Evolutionary conservation across 2,888 invertebrate genomes (phyloP).

Genomic region (Anarsia innoxiella): DNA sequence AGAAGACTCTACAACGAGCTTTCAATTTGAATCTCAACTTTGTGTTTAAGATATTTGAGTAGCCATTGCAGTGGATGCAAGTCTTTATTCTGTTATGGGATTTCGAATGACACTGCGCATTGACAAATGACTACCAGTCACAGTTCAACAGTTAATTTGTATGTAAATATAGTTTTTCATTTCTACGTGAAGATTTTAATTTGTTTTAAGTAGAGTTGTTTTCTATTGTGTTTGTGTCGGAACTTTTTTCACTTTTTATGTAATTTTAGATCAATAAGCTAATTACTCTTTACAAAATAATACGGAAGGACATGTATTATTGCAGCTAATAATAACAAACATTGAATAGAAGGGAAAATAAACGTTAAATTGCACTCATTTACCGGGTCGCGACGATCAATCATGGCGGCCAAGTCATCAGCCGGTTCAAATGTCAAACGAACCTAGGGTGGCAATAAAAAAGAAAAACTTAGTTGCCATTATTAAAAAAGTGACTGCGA

Average conservation of each 20-base stretch:
- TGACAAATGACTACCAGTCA: slow-evolving; percentile 67
- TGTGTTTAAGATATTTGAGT: slow-evolving; percentile 26
- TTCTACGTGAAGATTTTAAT: neutral
- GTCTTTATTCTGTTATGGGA: slow-evolving; percentile 31
- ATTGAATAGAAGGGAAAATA: slow-evolving; percentile 60
- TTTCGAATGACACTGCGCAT: slow-evolving; percentile 60
- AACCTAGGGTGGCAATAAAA: slow-evolving; percentile 73
- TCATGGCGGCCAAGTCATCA: slow-evolving; percentile 71
- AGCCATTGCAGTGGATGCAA: slow-evolving; percentile 29
- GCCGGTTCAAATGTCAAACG: slow-evolving; percentile 74
- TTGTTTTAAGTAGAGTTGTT: neutral
- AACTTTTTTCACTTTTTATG: neutral
- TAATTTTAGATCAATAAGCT: neutral
- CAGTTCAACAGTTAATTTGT: slow-evolving; percentile 67
- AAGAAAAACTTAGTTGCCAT: slow-evolving; percentile 65
- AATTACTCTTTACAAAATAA: slow-evolving; percentile 3
- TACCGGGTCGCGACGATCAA: slow-evolving; percentile 69
- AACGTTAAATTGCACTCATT: slow-evolving; percentile 74
- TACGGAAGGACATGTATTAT: slow-evolving; percentile 27
- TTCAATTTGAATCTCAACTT: slow-evolving; percentile 37
- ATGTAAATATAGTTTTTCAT: slow-evolving; percentile 28
- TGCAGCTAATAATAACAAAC: slow-evolving; percentile 54
- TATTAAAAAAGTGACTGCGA: slow-evolving; percentile 76
- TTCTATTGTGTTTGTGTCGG: no score
- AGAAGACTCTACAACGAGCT: slow-evolving; percentile 17